These are phyloP conservation scores for Oreochromis aureus DNA, from an alignment of 2,113 vertebrate species.

Conservation along the genomic window DNA sequence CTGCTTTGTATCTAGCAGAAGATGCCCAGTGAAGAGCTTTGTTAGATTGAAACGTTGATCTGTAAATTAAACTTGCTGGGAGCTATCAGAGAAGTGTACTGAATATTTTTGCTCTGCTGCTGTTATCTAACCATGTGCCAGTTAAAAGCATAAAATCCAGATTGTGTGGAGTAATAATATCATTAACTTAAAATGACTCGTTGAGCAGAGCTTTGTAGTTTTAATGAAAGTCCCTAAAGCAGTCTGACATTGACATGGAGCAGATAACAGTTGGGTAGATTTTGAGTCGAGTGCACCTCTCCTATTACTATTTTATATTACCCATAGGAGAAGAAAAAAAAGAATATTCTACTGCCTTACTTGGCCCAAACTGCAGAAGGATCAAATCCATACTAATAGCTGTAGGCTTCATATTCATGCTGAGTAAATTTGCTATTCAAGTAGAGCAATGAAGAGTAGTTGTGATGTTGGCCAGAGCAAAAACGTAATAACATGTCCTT, in stretches of 20 bases:
- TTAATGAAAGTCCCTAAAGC: conserved; percentile 27
- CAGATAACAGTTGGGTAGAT: conserved; percentile 21
- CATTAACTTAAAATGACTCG: conserved; percentile 21
- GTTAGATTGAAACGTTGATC: not conserved
- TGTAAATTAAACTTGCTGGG: not conserved
- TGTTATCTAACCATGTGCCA: not conserved
- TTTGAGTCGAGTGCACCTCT: not conserved
- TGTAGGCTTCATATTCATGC: not conserved
- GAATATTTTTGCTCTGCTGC: not conserved
- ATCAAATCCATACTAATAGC: not conserved
- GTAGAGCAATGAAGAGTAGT: not conserved
- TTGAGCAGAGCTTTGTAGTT: conserved; percentile 23
- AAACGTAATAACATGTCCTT: not conserved
- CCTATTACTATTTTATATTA: not conserved
- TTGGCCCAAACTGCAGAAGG: not conserved
- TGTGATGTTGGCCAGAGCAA: not conserved
- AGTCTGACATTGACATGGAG: conserved; percentile 3
- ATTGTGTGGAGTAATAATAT: not conserved
- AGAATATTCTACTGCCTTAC: not conserved
- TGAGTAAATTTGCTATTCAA: not conserved
- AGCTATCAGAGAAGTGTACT: not conserved
- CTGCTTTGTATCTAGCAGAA: not conserved
- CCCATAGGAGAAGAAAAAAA: not conserved
- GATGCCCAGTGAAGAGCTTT: not conserved
- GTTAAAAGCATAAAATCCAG: conserved; percentile 17